Conservation (phyloP, 2,797 vertebrate species). For the Phalanger gymnotis region DNA sequence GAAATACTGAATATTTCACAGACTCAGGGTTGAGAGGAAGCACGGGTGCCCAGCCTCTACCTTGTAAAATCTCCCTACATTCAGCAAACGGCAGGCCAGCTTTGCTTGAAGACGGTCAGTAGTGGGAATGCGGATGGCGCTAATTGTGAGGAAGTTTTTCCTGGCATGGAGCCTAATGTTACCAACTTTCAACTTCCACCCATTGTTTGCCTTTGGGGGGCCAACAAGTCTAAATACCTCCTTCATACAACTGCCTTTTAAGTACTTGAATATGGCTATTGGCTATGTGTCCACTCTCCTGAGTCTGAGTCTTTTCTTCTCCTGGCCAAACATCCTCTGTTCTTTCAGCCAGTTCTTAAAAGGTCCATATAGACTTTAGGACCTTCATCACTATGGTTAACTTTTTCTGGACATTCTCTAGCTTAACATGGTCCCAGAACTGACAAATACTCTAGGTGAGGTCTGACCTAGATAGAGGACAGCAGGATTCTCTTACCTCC, state of each 20-base stretch:
- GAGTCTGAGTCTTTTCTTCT: background rate
- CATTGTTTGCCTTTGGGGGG: background rate
- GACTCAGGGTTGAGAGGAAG: background rate
- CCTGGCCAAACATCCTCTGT: background rate
- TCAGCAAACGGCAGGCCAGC: background rate
- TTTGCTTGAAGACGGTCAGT: background rate
- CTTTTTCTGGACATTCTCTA: background rate
- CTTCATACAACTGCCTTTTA: background rate
- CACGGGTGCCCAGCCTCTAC: conserved; percentile 22
- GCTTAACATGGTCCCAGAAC: background rate
- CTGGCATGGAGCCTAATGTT: background rate
- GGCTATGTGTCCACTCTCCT: background rate
- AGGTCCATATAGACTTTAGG: background rate
- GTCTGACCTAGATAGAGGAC: background rate
- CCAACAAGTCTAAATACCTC: background rate
- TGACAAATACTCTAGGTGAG: background rate
- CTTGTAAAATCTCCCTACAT: background rate
- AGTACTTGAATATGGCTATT: background rate
- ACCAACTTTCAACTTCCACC: background rate
- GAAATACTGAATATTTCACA: background rate
- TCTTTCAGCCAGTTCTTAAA: background rate
- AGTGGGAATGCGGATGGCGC: background rate
- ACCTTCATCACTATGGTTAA: background rate
- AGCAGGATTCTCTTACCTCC: background rate
- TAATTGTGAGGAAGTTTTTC: background rate